Percentiles rank a stretch among this genome's conserved stretches.
phyloP scores from a whole-genome alignment of 2,113 vertebrate species.

The Excalfactoria chinensis region DNA sequence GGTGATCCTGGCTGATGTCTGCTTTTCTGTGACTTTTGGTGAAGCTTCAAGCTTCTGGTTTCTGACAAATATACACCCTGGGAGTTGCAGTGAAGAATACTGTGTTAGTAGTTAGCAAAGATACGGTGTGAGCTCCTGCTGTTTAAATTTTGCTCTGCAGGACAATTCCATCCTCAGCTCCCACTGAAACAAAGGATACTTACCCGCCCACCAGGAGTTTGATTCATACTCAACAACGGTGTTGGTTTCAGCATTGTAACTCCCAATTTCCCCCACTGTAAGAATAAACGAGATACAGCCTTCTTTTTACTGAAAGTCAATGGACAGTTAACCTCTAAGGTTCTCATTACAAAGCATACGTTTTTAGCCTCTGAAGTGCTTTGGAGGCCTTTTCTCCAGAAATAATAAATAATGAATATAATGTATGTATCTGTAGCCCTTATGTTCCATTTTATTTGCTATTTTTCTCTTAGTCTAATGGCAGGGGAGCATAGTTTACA shows the following conservation, averaged over 20 bases:
- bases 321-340: not conserved
- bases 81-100: not conserved
- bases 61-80: not conserved
- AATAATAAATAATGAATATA: slow-evolving; percentile 16
- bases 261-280: not conserved
- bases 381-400: not conserved
- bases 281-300: not conserved
- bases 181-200: not conserved
- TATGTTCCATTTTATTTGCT: not conserved
- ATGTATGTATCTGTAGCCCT: not conserved
- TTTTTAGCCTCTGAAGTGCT: not conserved
- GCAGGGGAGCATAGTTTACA: not conserved
- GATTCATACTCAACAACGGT: not conserved
- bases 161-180: not conserved
- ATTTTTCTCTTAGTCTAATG: not conserved
- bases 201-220: not conserved
- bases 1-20: not conserved
- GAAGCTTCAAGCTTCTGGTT: not conserved
- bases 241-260: not conserved
- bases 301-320: slow-evolving; percentile 4
- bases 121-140: not conserved
- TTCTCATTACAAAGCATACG: not conserved
- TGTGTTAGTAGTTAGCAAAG: not conserved
- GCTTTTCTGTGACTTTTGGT: not conserved
- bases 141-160: not conserved